Evolutionary conservation across 1,140 invertebrate genomes (phyloP).

Genomic region (Pectinophora gossypiella): DNA sequence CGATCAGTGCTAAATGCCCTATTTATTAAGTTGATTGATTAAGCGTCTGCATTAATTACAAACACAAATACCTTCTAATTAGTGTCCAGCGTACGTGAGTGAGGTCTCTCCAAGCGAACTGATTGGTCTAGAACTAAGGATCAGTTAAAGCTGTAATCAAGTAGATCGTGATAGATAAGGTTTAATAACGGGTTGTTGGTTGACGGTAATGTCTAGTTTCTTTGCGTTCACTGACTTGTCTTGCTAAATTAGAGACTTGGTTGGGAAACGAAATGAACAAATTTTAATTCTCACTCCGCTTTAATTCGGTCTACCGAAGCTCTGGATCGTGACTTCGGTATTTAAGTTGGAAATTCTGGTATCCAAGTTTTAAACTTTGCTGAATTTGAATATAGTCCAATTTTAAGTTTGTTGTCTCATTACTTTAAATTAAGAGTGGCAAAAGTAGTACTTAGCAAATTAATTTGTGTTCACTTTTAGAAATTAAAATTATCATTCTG

Average conservation of each 20-base stretch:
- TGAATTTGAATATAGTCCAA: no score
- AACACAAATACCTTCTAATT: not conserved
- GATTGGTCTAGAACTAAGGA: not conserved
- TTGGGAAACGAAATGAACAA: not conserved
- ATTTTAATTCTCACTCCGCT: not conserved
- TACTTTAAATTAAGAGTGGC: no score
- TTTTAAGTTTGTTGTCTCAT: no score
- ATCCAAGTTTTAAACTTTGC: no score
- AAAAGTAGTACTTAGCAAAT: no score
- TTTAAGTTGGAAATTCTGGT: not conserved
- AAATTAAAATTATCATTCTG: no score
- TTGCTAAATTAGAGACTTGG: conserved; percentile 9
- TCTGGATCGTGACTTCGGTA: not conserved
- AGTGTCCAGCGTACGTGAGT: not conserved
- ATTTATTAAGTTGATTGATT: not conserved
- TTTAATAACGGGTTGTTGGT: not conserved
- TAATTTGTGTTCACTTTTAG: no score
- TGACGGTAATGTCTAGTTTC: not conserved
- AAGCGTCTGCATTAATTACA: not conserved
- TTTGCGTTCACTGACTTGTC: conserved; percentile 5
- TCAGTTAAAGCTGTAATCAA: not conserved
- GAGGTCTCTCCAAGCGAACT: no score
- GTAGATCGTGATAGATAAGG: conserved; percentile 1
- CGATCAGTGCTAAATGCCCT: not conserved
- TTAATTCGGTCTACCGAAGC: not conserved